A percentile compares a stretch with the other conserved stretches of the same genome.
These are phyloP conservation scores for Stylophora pistillata DNA, from an alignment of 64 coral and sea anemone genomes.

Conservation along the genomic window DNA sequence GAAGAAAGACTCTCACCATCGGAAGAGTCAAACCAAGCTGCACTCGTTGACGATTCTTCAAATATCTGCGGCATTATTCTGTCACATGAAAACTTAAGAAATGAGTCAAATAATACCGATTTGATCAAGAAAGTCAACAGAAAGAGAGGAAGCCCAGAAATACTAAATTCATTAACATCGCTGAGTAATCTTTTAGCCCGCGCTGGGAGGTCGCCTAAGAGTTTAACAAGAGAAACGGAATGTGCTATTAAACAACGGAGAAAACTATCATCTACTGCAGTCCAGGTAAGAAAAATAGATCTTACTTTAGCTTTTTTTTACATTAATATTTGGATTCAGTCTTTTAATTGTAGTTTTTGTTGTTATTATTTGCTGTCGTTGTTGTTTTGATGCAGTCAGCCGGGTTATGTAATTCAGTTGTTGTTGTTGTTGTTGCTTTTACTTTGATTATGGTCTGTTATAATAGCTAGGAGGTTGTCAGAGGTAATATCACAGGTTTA, in stretches of 20 bases:
- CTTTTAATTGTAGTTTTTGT: background rate
- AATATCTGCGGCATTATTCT: background rate
- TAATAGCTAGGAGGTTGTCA: too few species aligned
- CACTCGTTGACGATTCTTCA: background rate
- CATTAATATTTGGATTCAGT: background rate
- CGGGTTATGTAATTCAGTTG: too few species aligned
- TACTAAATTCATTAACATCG: background rate
- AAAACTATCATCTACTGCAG: background rate
- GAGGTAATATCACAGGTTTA: too few species aligned
- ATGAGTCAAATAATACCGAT: background rate
- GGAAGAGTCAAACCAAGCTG: background rate
- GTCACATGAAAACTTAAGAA: background rate
- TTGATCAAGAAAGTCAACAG: background rate
- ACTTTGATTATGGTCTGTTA: too few species aligned
- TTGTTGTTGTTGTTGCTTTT: too few species aligned
- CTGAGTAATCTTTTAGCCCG: constrained; percentile 22
- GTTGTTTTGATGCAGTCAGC: too few species aligned
- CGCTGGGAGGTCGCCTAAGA: constrained; percentile 9
- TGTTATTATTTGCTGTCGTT: too few species aligned
- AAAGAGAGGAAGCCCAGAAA: background rate
- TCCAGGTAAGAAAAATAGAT: background rate
- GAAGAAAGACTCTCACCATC: background rate
- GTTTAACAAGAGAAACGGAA: background rate
- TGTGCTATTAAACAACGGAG: constrained; percentile 5
- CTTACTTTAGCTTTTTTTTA: background rate